Evolutionary conservation across 2,113 vertebrate genomes (phyloP), one percentile per base, ranked within the genome.

Genomic region (Pampusana beccarii): DNA sequence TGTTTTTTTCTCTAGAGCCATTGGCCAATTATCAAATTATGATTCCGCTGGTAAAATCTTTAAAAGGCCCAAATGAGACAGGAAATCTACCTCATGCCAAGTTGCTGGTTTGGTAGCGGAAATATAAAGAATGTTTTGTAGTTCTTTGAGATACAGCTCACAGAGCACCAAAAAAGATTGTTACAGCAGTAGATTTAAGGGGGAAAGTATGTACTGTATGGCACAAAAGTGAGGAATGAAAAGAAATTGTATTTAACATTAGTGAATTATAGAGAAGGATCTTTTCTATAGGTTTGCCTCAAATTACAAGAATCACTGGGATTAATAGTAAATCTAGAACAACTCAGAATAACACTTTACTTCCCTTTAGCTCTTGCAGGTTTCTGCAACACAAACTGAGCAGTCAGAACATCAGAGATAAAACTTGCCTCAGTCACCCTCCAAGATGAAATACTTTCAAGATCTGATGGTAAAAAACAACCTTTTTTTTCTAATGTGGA

Each of bases 1-100:
- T 92, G 54, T 64, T 92, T 92, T 42, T 50, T 71, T 91, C 74
- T 66, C 56, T 90, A 72, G 86, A 92, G 36, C 46, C 56, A 26
- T 86, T 92, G 69, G 72, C 33, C 69, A 93, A 92, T 96, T 94
- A 96, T 96, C 82, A 88, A 86, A 93, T 94, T 96, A 94, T 65
- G 51, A 92, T 84, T 67, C 75, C 0, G 0, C 72, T 86, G 80
- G 82, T 95, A 95, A 94, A 90, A 93, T 53, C 40, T 97, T 94
- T 95, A 71, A 95, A 90, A 83, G 80, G n/a, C 83, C 72, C 82
- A 84, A 74, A 92, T 78, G 88, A 93, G 72, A 77, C 60, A 57
- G 2, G 3, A 83, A 92, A 73, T 29, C 38, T 36, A 40, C 23
- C 3, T 0, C 5, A 2, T 50, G 88, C 75, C 61, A 80, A 84